Evolutionary conservation across 1,140 invertebrate genomes (phyloP), one percentile per base, ranked within the genome.

Genomic region (Platyscapa corneri): DNA sequence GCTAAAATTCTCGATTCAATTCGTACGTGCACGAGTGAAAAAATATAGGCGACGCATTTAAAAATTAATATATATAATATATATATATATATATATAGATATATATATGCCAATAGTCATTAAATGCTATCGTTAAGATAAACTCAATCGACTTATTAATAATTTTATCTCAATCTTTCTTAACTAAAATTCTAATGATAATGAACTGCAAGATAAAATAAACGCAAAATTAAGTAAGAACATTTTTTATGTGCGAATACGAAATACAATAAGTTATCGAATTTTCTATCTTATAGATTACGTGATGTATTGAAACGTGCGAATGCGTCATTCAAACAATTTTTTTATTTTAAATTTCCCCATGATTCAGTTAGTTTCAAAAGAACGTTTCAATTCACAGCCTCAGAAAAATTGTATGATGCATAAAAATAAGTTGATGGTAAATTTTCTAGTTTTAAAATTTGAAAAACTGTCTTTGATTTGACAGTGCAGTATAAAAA

Each of bases 1-100:
- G 18, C 8, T 18, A 53, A 53, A 53, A 53, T 53, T 53, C 18
- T 53, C 16, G 12, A 53, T 53, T n/a, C n/a, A 53, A 53, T 16
- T 53, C 18, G 8, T 53, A 53, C 18, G 8, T 20, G n/a, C n/a
- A n/a, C n/a, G 12, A 3, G 14, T 67, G 30, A 34, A 67, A 67
- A 30, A 67, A 6, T 32, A 27, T 27, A 27, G 27, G 10, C 27
- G 18, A 10, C 32, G 32, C 32, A 67, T 34, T 67, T 67, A 10
- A 34, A 67, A 67, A 67, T 67, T 67, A 67, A 34, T 34, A 67
- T 34, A 67, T n/a, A n/a, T n/a, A n/a, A n/a, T n/a, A n/a, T n/a
- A n/a, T n/a, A n/a, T n/a, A n/a, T n/a, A n/a, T n/a, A n/a, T n/a
- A n/a, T n/a, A n/a, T n/a, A n/a, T n/a, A n/a, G n/a, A n/a, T n/a